phyloP scores from a whole-genome alignment of 2,113 vertebrate species.

The Sander vitreus region DNA sequence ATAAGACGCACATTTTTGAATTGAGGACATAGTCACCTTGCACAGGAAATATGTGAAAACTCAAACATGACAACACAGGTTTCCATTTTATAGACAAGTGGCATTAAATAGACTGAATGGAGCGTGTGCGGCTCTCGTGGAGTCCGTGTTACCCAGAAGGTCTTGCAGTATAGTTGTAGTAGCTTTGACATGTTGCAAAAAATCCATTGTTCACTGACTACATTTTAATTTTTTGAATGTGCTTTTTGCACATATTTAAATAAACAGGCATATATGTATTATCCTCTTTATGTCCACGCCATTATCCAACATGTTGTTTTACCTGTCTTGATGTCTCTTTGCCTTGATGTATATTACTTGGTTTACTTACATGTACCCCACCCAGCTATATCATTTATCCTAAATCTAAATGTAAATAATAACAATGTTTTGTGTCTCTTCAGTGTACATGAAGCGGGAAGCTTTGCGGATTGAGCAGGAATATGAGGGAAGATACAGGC shows the following conservation, averaged over 20 bases:
- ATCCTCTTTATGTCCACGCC: background rate
- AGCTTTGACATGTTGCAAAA: constrained; percentile 9
- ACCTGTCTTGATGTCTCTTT: background rate
- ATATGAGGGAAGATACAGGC: constrained; percentile 17
- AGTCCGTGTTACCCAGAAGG: constrained; percentile 16
- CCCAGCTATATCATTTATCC: background rate
- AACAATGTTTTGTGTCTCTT: constrained; percentile 36
- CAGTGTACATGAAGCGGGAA: constrained; percentile 80
- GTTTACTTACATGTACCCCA: background rate
- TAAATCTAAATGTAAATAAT: constrained; percentile 6
- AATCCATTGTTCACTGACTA: constrained; percentile 7
- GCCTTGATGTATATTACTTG: background rate
- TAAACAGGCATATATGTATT: background rate
- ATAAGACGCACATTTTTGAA: background rate
- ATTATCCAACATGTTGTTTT: background rate
- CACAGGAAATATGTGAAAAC: background rate
- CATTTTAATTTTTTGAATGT: background rate
- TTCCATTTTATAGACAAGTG: constrained; percentile 2
- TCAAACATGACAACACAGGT: background rate
- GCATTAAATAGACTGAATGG: constrained; percentile 21
- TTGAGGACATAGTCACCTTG: background rate
- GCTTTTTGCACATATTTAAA: background rate
- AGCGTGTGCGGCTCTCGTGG: background rate
- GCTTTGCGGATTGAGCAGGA: constrained; percentile 66
- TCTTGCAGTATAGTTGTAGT: background rate